phyloP scores from a whole-genome alignment of 2,888 invertebrate species.

The Lasioglossum lativentre region DNA sequence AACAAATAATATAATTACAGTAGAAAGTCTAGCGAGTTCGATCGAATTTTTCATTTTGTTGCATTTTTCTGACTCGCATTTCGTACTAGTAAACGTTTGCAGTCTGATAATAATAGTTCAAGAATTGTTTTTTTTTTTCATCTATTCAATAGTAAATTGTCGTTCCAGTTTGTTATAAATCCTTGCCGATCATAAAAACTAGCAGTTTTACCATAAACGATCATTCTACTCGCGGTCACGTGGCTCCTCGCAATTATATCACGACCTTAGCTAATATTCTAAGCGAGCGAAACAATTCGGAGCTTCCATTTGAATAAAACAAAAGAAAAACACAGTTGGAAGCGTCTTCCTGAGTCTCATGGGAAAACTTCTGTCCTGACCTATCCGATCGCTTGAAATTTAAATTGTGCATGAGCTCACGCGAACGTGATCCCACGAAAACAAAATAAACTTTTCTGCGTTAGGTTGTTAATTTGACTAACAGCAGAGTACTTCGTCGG shows the following conservation, averaged over 20 bases:
- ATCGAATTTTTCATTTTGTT: background rate
- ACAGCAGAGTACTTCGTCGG: background rate
- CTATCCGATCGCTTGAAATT: constrained; percentile 59
- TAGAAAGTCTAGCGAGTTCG: background rate
- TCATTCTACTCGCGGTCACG: constrained; percentile 30
- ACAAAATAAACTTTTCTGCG: constrained; percentile 10
- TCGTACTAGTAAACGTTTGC: background rate
- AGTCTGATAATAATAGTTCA: background rate
- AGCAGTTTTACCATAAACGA: background rate
- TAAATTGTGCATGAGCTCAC: constrained; percentile 53
- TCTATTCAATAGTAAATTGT: background rate
- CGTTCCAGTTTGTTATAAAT: background rate
- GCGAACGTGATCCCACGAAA: constrained; percentile 21
- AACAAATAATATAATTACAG: background rate
- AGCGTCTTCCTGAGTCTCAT: constrained; percentile 79
- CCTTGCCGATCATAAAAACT: too few species aligned
- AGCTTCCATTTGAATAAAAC: constrained; percentile 79
- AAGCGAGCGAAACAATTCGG: constrained; percentile 68
- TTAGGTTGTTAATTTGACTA: background rate
- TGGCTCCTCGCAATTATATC: constrained; percentile 63
- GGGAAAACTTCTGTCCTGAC: constrained; percentile 57
- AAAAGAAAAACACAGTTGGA: constrained; percentile 70
- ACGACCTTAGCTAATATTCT: constrained; percentile 64
- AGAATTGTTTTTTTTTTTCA: background rate
- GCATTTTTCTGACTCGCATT: background rate